Base-by-base conservation (phyloP, 2,797 vertebrate species). In the Leptodactylus fallax region DNA sequence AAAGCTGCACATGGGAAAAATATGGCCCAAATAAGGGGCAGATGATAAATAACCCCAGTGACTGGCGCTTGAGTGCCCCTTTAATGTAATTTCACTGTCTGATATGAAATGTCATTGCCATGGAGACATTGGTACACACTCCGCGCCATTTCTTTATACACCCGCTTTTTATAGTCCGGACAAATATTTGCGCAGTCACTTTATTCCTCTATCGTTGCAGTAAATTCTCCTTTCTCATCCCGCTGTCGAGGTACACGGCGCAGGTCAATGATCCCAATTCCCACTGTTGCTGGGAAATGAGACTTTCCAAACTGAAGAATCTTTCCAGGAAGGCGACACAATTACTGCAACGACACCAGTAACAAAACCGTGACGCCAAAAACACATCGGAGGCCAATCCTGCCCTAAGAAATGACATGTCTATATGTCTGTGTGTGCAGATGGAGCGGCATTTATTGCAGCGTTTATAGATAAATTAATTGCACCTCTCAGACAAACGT, bases 241-340 rank as follows among this genome's bases (percentile, higher is more conserved):
- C 12, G 16, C 16, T 4, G 80, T 67, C 63, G 53, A 21, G 10
- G 47, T 56, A 8, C 19, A 21, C 3, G 36, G 12, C 8, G 49
- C 16, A 58, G 69, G 47, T 84, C 69, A 84, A 74, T 56, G 19
- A 72, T 58, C 82, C 67, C 51, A 74, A 84, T 83, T 72, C 81
- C 67, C 25, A 36, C 67, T 72, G 69, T 58, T 84, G 53, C 53
- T 23, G 53, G 67, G 67, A 84, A 74, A 72, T 60, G 36, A 36
- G 36, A 36, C 36, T 36, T 36, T 36, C 36, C 36, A 36, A 36
- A 36, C 36, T 36, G 36, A 36, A 36, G 36, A 36, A 36, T 36
- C 36, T 36, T 36, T 36, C 36, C 36, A 36, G 36, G 36, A 36
- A 36, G 36, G 36, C 36, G 36, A 36, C 36, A 55, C 53, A 55